These are phyloP conservation scores for Drosophila affinis DNA, from an alignment of 2,888 invertebrate species.

Conservation along the genomic window DNA sequence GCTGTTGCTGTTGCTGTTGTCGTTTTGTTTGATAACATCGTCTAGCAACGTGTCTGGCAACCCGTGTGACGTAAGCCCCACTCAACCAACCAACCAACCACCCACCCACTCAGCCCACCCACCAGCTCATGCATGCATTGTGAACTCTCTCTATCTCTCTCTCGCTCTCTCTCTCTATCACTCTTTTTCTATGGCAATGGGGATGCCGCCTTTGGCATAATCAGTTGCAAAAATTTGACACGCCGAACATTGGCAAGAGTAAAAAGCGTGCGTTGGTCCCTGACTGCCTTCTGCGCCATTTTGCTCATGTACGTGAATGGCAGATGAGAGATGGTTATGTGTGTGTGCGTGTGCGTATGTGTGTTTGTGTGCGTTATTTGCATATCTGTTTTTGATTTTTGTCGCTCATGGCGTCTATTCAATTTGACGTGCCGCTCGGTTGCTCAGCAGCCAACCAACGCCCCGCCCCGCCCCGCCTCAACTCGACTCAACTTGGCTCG, in stretches of 20 bases:
- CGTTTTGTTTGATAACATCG: slow-evolving; percentile 75
- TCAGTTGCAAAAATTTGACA: slow-evolving; percentile 73
- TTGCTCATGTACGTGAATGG: slow-evolving; percentile 5
- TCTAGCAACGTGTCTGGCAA: slow-evolving; percentile 75
- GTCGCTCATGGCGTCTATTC: slow-evolving; percentile 73
- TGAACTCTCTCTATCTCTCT: slow-evolving; percentile 6
- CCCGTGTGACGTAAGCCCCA: slow-evolving; percentile 47
- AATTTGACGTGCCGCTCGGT: slow-evolving; percentile 63
- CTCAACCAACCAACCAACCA: slow-evolving; percentile 2
- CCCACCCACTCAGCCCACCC: not conserved
- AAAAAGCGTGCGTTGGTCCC: slow-evolving; percentile 42
- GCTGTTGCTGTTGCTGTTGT: slow-evolving; percentile 37
- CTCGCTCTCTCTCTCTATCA: too few relatives aligned
- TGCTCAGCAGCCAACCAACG: slow-evolving; percentile 26
- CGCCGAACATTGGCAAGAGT: slow-evolving; percentile 31
- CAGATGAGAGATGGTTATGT: slow-evolving; percentile 12
- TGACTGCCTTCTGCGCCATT: slow-evolving; percentile 23
- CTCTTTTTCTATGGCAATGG: not conserved
- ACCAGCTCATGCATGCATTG: slow-evolving; percentile 32
- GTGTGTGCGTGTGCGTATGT: slow-evolving; percentile 1
- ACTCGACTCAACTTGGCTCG: not conserved
- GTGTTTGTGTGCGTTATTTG: slow-evolving; percentile 56
- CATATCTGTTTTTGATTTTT: slow-evolving; percentile 77
- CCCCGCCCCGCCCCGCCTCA: slow-evolving; percentile 6
- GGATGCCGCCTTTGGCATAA: slow-evolving; percentile 62